Base-by-base conservation (phyloP, 2,113 vertebrate species). In the Pristiophorus japonicus region DNA sequence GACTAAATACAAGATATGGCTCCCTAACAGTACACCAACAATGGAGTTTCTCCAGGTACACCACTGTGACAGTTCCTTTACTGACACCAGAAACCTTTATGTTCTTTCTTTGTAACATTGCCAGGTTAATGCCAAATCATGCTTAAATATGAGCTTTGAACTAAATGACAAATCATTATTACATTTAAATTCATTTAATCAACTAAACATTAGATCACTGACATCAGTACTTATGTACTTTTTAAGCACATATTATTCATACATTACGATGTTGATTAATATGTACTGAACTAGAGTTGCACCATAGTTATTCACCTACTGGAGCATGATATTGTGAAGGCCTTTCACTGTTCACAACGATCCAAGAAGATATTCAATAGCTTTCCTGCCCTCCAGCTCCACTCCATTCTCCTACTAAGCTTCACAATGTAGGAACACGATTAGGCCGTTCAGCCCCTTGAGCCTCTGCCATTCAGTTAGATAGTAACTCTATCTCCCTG, bases 111-210 rank as follows among this genome's bases (percentile, higher is more conserved):
- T 88, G 85, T 27, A 55, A 55, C 22, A 59, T 16, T 0, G 47
- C 10, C 47, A 88, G 27, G 12, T 88, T 34, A 55, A 59, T 88
- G 47, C 47, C 11, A 55, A 88, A 34, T 59, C 47, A 88, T 34
- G 30, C 18, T 59, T 59, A 88, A 88, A 34, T 30, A 59, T 34
- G 27, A 59, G 22, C 27, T 55, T 51, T 55, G 85, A 55, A 34
- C 51, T 45, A 10, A 88, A 88, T 85, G 42, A 85, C 42, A 85
- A 34, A 34, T 85, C 10, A 3, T 85, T 47, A 47, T n/a, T 7
- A 47, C 81, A 85, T 51, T 47, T 85, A 85, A 85, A 85, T 85
- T 85, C 81, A 85, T 51, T 85, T 85, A 88, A 88, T 88, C 47
- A 30, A 34, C 47, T 88, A 11, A 88, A 88, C 18, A 30, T 59